Evolutionary conservation across 1,140 invertebrate genomes (phyloP).

Genomic region (Drosophila cardini): DNA sequence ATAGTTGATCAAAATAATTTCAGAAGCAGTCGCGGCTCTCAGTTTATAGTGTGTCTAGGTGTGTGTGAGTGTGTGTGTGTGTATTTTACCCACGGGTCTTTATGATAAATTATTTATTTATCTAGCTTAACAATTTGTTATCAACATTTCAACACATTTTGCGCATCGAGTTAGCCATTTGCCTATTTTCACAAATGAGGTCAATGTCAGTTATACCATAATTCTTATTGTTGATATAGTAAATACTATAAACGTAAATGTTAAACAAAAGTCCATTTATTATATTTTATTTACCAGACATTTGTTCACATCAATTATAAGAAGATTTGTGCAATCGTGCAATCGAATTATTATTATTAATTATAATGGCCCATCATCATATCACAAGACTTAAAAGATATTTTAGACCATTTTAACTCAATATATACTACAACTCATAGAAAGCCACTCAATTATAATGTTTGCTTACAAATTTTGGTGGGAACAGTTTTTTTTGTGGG

Average conservation of each 20-base stretch:
- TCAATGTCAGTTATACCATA: constrained; percentile 62
- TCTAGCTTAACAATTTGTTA: constrained; percentile 36
- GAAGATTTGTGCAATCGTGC: constrained; percentile 52
- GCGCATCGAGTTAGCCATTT: constrained; percentile 48
- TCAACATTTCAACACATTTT: constrained; percentile 42
- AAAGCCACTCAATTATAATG: constrained; percentile 46
- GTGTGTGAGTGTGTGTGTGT: constrained; percentile 1
- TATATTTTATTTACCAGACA: constrained; percentile 47
- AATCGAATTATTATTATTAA: constrained; percentile 76
- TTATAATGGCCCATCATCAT: constrained; percentile 72
- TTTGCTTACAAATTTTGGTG: neutral
- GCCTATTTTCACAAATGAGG: constrained; percentile 50
- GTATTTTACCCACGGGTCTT: constrained; percentile 34
- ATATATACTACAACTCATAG: constrained; percentile 20
- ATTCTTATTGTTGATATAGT: constrained; percentile 28
- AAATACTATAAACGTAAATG: neutral
- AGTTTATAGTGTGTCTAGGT: neutral
- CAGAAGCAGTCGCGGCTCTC: constrained; percentile 54
- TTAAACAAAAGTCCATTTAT: constrained; percentile 35
- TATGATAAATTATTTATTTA: constrained; percentile 63
- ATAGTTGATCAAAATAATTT: constrained; percentile 44
- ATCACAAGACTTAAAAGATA: constrained; percentile 79
- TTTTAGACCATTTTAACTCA: constrained; percentile 22
- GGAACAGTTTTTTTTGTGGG: neutral
- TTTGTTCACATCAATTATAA: constrained; percentile 61